Percentiles rank a stretch among this genome's conserved stretches.
Conservation (phyloP, 2,888 invertebrate species). For the Tetragnatha montana region DNA sequence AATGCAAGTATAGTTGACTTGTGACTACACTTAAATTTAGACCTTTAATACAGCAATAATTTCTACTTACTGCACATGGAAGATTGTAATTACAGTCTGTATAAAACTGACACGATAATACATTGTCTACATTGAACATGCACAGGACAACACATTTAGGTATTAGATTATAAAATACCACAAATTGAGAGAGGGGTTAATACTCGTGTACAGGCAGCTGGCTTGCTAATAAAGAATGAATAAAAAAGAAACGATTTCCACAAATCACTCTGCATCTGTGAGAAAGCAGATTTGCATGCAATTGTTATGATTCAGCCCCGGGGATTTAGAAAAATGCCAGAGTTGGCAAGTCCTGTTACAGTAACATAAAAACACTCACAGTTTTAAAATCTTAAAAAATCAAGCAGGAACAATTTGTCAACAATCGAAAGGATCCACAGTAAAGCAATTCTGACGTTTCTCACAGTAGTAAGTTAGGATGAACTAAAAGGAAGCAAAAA, state of each 20-base stretch:
- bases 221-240: conserved; percentile 46
- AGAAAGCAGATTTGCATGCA: conserved; percentile 46
- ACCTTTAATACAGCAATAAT: conserved; percentile 40
- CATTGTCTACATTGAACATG: conserved; percentile 70
- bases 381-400: not conserved
- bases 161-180: conserved; percentile 71
- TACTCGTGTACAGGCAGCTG: conserved; percentile 52
- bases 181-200: conserved; percentile 59
- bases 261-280: conserved; percentile 28
- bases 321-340: conserved; percentile 3
- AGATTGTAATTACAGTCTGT: conserved; percentile 69
- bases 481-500: conserved; percentile 29
- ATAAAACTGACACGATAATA: conserved; percentile 71
- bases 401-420: conserved; percentile 3
- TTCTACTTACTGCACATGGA: conserved; percentile 68
- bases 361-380: too few species aligned
- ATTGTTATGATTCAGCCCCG: not conserved
- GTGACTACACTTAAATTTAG: conserved; percentile 41
- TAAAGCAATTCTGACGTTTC: conserved; percentile 47
- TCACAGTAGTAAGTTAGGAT: conserved; percentile 25
- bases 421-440: not conserved
- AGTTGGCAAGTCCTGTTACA: not conserved
- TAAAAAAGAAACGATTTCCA: conserved; percentile 22
- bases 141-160: conserved; percentile 70
- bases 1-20: conserved; percentile 15